Percentiles rank a stretch among this genome's conserved stretches.
Evolutionary conservation across 2,113 vertebrate genomes (phyloP).

Genomic region (Erythrolamprus reginae): DNA sequence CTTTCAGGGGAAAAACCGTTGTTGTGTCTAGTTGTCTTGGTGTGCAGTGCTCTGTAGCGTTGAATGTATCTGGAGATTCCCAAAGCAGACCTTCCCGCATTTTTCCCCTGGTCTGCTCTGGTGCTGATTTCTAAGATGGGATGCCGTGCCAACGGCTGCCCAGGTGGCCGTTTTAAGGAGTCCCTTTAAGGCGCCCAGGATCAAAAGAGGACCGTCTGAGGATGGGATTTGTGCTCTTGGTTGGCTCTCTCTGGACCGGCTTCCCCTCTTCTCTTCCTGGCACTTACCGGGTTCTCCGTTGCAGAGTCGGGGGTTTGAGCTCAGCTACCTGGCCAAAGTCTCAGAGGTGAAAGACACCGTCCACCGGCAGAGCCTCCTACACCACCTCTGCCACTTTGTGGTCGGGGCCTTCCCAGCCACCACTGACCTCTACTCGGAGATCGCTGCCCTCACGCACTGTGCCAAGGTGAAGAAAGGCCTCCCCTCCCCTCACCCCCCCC

Average conservation of each 20-base stretch:
- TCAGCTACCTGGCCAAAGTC: slow-evolving; percentile 94
- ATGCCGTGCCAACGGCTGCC: neutral
- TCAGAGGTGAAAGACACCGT: slow-evolving; percentile 97
- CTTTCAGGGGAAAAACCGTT: too few relatives aligned
- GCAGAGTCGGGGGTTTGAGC: slow-evolving; percentile 92
- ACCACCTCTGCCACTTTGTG: slow-evolving; percentile 87
- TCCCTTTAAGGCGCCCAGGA: neutral
- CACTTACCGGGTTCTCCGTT: slow-evolving; percentile 12
- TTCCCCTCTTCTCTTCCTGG: neutral
- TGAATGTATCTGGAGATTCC: neutral
- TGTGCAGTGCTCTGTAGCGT: too few relatives aligned
- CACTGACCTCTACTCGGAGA: slow-evolving; percentile 90
- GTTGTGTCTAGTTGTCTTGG: too few relatives aligned
- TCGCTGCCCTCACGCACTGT: slow-evolving; percentile 84
- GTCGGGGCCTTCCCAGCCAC: slow-evolving; percentile 84
- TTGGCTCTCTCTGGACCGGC: neutral
- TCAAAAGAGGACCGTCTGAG: neutral
- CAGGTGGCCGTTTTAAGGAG: neutral
- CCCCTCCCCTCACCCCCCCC: neutral
- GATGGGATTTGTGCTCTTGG: neutral
- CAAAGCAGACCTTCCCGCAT: neutral
- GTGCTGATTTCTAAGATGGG: neutral
- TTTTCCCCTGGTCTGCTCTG: neutral
- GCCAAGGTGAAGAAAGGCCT: slow-evolving; percentile 81
- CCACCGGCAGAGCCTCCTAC: slow-evolving; percentile 87